Evolutionary conservation across 2,888 invertebrate species (phyloP).

Genomic region (Neocrepidodera transversa): DNA sequence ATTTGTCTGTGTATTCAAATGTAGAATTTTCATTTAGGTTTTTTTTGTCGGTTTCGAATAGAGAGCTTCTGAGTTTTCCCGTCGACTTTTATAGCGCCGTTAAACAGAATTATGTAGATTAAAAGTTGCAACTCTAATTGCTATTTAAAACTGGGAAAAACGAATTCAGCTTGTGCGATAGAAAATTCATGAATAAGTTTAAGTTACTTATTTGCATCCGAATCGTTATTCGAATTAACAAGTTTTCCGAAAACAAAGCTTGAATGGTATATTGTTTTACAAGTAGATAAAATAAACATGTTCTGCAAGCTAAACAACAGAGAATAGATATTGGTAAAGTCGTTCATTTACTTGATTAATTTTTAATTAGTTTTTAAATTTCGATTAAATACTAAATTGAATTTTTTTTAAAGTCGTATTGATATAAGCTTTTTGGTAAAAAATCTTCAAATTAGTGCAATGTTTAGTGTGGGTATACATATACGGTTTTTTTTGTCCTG

Average conservation of each 20-base stretch:
- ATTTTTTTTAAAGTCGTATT: too few relatives aligned
- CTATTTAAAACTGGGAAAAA: constrained; percentile 54
- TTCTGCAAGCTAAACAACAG: too few relatives aligned
- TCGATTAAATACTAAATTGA: too few relatives aligned
- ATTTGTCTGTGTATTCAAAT: constrained; percentile 40
- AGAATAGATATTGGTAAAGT: too few relatives aligned
- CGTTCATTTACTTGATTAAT: too few relatives aligned
- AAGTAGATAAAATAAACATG: too few relatives aligned
- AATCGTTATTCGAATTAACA: constrained; percentile 17
- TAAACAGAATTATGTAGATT: constrained; percentile 56
- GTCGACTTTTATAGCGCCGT: constrained; percentile 55
- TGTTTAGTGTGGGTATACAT: too few relatives aligned
- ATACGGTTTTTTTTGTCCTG: too few relatives aligned
- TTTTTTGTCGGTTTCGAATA: constrained; percentile 51
- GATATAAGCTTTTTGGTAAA: too few relatives aligned
- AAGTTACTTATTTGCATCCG: constrained; percentile 39
- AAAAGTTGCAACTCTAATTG: constrained; percentile 58
- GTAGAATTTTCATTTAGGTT: constrained; percentile 51
- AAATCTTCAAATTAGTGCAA: too few relatives aligned
- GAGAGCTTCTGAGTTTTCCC: constrained; percentile 56
- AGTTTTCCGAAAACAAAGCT: constrained; percentile 13
- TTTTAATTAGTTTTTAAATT: too few relatives aligned
- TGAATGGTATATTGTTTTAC: too few relatives aligned
- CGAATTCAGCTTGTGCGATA: constrained; percentile 48
- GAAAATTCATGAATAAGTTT: constrained; percentile 51